Percentiles rank a stretch among this genome's conserved stretches.
Conservation (phyloP, 2,113 vertebrate species). For the Gambusia holbrooki region DNA sequence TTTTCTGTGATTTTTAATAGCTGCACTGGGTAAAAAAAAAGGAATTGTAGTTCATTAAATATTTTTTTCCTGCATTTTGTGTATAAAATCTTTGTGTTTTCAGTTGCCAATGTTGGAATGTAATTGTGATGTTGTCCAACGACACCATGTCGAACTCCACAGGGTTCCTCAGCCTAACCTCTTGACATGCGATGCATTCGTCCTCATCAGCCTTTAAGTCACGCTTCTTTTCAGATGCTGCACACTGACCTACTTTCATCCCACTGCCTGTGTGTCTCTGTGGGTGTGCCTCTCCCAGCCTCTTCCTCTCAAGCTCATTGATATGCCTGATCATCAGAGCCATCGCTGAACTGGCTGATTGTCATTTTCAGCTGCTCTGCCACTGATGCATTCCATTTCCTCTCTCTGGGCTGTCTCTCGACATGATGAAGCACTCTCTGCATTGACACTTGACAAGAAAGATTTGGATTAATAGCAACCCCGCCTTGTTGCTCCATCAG, state of each 20-base stretch:
- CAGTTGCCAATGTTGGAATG: background rate
- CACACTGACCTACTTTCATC: constrained; percentile 65
- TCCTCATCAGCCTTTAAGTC: constrained; percentile 34
- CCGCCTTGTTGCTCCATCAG: constrained; percentile 29
- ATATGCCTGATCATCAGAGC: constrained; percentile 73
- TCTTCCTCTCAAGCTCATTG: constrained; percentile 69
- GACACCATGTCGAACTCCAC: background rate
- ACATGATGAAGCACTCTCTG: constrained; percentile 72
- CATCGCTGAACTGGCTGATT: constrained; percentile 73
- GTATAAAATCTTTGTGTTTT: background rate
- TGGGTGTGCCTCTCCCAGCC: constrained; percentile 17
- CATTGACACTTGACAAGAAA: constrained; percentile 66
- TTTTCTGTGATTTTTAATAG: too few species aligned
- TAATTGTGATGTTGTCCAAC: background rate
- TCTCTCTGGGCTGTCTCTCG: constrained; percentile 53
- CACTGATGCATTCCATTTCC: constrained; percentile 68
- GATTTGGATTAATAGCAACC: constrained; percentile 61
- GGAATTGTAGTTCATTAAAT: too few species aligned
- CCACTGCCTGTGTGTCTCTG: constrained; percentile 11
- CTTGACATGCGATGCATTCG: constrained; percentile 40
- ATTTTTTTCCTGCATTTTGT: too few species aligned
- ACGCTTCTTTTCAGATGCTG: constrained; percentile 28
- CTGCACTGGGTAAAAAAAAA: too few species aligned
- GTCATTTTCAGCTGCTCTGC: constrained; percentile 74
- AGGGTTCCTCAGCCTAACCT: constrained; percentile 21